phyloP scores from a whole-genome alignment of 35 echinoderm and acorn worm genomes.

The Eucidaris tribuloides region DNA sequence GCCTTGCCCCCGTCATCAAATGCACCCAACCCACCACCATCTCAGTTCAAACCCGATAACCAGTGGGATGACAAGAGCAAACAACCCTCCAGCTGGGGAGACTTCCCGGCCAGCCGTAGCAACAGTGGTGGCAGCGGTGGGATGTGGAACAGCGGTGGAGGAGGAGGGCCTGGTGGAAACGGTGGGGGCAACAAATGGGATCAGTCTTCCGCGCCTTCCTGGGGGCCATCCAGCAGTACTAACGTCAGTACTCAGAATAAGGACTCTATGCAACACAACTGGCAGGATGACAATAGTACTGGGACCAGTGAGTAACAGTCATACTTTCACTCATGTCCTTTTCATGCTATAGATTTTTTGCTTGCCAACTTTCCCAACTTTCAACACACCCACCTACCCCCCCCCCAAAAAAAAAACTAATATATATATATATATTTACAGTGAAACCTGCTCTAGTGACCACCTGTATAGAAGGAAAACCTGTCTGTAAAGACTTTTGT shows the following conservation, averaged over 20 bases:
- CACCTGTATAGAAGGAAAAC: too few relatives aligned
- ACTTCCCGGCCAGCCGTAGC: constrained; percentile 13
- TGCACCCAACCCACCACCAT: neutral
- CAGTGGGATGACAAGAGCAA: constrained; percentile 17
- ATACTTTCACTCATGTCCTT: neutral
- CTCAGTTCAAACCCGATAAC: constrained; percentile 22
- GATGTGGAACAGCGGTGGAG: constrained; percentile 28
- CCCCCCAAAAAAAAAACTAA: too few relatives aligned
- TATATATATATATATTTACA: neutral
- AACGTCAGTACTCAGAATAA: constrained; percentile 87
- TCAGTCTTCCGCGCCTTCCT: constrained; percentile 58
- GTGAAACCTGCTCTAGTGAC: too few relatives aligned
- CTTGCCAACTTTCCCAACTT: neutral
- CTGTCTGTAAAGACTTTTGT: neutral
- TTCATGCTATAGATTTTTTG: neutral
- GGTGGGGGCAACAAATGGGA: constrained; percentile 46
- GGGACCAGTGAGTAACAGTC: constrained; percentile 1
- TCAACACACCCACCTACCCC: too few relatives aligned
- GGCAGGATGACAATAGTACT: constrained; percentile 66
- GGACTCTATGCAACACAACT: constrained; percentile 98
- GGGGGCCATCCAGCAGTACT: constrained; percentile 69
- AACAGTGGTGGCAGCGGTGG: constrained; percentile 23
- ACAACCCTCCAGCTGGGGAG: constrained; percentile 22
- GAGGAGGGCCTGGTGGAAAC: constrained; percentile 17
- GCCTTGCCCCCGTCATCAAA: constrained; percentile 9